Conservation (phyloP, 2,797 vertebrate species). For the Loris lydekkerianus region DNA sequence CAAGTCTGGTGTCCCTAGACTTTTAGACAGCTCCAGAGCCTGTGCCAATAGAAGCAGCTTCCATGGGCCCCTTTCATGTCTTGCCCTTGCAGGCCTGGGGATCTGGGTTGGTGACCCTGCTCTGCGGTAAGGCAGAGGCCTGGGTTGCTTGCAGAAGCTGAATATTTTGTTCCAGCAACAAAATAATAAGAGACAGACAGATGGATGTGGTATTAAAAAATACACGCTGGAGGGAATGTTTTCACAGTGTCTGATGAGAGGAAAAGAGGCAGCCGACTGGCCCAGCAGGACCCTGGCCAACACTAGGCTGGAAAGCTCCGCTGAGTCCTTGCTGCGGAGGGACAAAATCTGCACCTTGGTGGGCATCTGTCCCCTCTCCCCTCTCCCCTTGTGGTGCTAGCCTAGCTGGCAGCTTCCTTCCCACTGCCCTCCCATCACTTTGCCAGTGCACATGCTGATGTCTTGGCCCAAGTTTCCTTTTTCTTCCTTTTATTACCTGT, state of each 20-base stretch:
- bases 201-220: constrained; percentile 58
- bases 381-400: accelerated
- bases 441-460: not conserved
- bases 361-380: not conserved
- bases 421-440: not conserved
- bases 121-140: not conserved
- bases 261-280: constrained; percentile 8
- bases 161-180: constrained; percentile 75
- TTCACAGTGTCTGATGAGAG: constrained; percentile 83
- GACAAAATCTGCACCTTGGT: not conserved
- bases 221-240: constrained; percentile 34
- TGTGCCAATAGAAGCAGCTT: not conserved
- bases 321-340: not conserved
- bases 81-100: not conserved
- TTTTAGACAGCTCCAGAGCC: constrained; percentile 18
- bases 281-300: not conserved
- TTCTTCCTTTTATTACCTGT: not conserved
- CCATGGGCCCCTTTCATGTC: not conserved
- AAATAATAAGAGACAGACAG: constrained; percentile 64
- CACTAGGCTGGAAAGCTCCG: not conserved
- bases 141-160: constrained; percentile 24
- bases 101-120: constrained; percentile 6
- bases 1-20: constrained; percentile 49
- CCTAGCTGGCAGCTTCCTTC: not conserved
- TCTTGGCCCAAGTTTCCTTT: constrained; percentile 6